Conservation (phyloP, 2,888 invertebrate genomes). For the Slavum lentiscoides region DNA sequence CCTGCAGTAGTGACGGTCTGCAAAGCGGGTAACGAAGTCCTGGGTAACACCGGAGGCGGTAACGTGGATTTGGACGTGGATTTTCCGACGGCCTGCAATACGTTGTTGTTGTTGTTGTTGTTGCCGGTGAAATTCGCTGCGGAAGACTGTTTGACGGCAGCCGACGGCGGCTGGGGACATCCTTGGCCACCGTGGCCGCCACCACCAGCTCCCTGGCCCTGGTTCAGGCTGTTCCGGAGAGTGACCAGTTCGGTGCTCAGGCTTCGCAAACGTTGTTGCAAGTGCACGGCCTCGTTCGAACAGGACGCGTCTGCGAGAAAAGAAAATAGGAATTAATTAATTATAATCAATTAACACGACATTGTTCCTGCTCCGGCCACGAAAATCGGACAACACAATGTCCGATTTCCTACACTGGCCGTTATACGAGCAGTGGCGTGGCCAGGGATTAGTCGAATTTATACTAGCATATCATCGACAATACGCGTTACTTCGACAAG, state of each 20-base stretch:
- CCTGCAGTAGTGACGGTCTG: too few species aligned
- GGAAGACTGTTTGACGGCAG: slow-evolving; percentile 57
- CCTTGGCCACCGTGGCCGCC: slow-evolving; percentile 31
- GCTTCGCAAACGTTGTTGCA: slow-evolving; percentile 87
- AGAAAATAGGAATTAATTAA: background rate
- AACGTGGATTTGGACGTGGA: slow-evolving; percentile 44
- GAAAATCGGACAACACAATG: too few species aligned
- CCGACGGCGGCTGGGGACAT: slow-evolving; percentile 56
- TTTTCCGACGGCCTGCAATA: slow-evolving; percentile 20
- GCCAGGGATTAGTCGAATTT: too few species aligned
- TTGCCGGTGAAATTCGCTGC: slow-evolving; percentile 57
- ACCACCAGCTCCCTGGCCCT: slow-evolving; percentile 67
- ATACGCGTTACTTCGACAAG: too few species aligned
- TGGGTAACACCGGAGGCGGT: slow-evolving; percentile 48
- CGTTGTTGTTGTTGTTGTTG: slow-evolving; percentile 54
- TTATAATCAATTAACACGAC: too few species aligned
- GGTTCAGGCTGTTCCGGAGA: slow-evolving; percentile 78
- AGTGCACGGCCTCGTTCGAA: slow-evolving; percentile 90
- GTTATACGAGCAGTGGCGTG: too few species aligned
- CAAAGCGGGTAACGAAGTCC: slow-evolving; percentile 41
- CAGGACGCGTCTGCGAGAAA: slow-evolving; percentile 82
- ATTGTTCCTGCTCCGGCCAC: too few species aligned
- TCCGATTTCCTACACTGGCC: too few species aligned
- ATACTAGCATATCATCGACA: too few species aligned
- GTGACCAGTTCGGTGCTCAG: slow-evolving; percentile 90